Percentiles rank a stretch among this genome's conserved stretches.
These are phyloP conservation scores for Paramuricea clavata DNA, from an alignment of 92 coral and sea anemone species.

Conservation along the genomic window DNA sequence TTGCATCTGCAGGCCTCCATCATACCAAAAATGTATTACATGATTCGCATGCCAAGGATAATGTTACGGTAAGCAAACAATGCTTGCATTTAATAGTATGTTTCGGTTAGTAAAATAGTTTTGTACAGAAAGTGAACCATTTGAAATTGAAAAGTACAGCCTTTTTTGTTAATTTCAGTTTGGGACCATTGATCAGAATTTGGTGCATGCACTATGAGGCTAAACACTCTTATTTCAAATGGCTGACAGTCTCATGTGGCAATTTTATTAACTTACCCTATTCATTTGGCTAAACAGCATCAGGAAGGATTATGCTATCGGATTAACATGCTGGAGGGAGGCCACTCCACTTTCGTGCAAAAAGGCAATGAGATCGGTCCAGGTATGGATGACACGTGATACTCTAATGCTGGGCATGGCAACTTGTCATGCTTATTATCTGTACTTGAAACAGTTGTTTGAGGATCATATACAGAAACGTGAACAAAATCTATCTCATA, in stretches of 20 bases:
- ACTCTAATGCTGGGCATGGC: no score
- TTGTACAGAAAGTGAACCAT: no score
- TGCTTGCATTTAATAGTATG: no score
- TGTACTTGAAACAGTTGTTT: no score
- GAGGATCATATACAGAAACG: no score
- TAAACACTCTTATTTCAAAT: constrained; percentile 74
- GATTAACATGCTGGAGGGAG: constrained; percentile 68
- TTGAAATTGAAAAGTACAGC: no score
- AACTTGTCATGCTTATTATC: no score
- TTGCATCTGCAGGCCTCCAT: constrained; percentile 66
- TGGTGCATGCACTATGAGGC: constrained; percentile 77
- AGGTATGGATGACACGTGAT: constrained; percentile 38
- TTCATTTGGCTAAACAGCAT: neutral
- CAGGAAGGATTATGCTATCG: constrained; percentile 53
- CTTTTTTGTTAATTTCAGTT: no score
- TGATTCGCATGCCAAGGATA: constrained; percentile 76
- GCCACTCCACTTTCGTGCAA: constrained; percentile 56
- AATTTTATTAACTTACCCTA: constrained; percentile 65
- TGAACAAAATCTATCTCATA: no score
- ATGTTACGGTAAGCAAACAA: constrained; percentile 68
- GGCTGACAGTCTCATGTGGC: constrained; percentile 57
- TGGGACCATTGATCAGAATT: constrained; percentile 74
- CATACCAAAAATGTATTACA: no score
- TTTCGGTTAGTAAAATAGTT: no score
- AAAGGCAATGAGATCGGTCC: constrained; percentile 67